Evolutionary conservation across 2,113 vertebrate species (phyloP).

Genomic region (Microtus pennsylvanicus): DNA sequence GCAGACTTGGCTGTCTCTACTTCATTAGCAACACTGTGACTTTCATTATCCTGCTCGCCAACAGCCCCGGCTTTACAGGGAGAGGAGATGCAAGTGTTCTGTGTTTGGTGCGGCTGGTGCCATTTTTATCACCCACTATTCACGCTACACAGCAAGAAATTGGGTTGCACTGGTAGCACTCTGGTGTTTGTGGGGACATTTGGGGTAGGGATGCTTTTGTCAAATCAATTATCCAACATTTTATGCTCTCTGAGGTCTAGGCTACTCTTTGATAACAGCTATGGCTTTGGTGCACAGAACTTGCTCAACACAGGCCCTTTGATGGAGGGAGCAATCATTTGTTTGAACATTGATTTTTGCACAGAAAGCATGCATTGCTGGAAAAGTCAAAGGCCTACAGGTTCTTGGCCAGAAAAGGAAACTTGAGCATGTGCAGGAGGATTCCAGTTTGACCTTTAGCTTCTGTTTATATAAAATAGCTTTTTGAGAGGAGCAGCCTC

Average conservation of each 20-base stretch:
- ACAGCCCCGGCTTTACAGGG: not conserved
- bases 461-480: not conserved
- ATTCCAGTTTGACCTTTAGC: not conserved
- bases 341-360: constrained; percentile 16
- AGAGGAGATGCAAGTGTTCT: not conserved
- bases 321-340: not conserved
- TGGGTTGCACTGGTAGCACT: too few relatives aligned
- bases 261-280: not conserved
- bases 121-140: not conserved
- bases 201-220: not conserved
- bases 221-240: not conserved
- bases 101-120: not conserved
- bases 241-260: accelerated
- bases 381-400: not conserved
- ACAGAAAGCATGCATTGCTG: not conserved
- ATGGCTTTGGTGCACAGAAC: not conserved
- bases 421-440: not conserved
- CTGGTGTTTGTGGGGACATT: not conserved
- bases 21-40: constrained; percentile 5
- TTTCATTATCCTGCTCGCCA: not conserved
- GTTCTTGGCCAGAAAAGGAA: not conserved
- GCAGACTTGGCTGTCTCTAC: not conserved
- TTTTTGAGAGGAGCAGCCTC: not conserved
- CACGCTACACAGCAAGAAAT: not conserved
- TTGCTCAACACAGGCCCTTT: not conserved